Percentiles rank a stretch among this genome's conserved stretches.
phyloP scores from a whole-genome alignment of 2,888 invertebrate species.

The Dyspetes luteomarginatus region DNA sequence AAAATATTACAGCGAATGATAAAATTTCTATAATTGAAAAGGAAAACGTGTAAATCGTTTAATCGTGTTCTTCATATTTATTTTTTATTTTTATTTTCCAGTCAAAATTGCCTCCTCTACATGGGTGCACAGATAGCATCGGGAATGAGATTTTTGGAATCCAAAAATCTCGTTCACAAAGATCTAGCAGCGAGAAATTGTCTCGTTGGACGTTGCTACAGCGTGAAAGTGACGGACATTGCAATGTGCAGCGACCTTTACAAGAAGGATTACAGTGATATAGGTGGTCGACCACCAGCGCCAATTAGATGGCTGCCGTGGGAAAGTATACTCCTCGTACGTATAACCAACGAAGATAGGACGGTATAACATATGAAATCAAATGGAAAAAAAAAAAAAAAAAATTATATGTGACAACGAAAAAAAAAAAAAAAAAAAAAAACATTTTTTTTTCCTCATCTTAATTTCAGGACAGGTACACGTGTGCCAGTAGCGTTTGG shows the following conservation, averaged over 20 bases:
- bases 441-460: conserved; percentile 27
- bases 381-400: neutral
- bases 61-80: too few species aligned
- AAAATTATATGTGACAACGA: neutral
- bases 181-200: conserved; percentile 91
- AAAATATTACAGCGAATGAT: too few species aligned
- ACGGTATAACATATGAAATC: neutral
- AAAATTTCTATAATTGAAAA: too few species aligned
- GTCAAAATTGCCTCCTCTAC: conserved; percentile 88
- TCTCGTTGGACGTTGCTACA: conserved; percentile 86
- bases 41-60: too few species aligned
- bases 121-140: conserved; percentile 91
- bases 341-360: too few species aligned
- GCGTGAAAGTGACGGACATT: conserved; percentile 87
- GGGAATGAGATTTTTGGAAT: conserved; percentile 92
- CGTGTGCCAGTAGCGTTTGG: conserved; percentile 87
- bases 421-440: neutral
- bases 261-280: conserved; percentile 87
- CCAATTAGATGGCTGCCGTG: conserved; percentile 88
- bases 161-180: conserved; percentile 90
- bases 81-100: conserved; percentile 77
- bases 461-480: conserved; percentile 86
- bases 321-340: conserved; percentile 87
- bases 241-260: conserved; percentile 87
- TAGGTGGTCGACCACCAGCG: conserved; percentile 86